These are phyloP conservation scores for Phyllotis vaccarum DNA, from an alignment of 2,797 vertebrate genomes.

Conservation along the genomic window DNA sequence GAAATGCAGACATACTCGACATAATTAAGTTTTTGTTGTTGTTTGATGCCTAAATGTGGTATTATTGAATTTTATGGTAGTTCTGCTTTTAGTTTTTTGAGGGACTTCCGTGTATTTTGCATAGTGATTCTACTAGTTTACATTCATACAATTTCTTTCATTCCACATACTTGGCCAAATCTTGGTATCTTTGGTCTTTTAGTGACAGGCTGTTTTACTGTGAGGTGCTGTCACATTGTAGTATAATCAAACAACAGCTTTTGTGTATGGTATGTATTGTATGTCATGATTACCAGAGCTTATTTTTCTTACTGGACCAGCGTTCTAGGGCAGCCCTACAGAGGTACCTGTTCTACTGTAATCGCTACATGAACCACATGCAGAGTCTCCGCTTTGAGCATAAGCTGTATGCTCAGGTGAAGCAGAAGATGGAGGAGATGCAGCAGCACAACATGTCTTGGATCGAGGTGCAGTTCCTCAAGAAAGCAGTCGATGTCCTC, in stretches of 20 bases:
- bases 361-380: conserved; percentile 99
- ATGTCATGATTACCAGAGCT: conserved; percentile 78
- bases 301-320: conserved; percentile 89
- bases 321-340: conserved; percentile 98
- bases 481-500: conserved; percentile 99
- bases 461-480: conserved; percentile 99
- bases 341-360: conserved; percentile 99
- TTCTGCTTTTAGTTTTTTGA: neutral
- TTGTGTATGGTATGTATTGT: conserved; percentile 59
- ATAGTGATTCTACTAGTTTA: neutral
- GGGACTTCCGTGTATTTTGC: neutral
- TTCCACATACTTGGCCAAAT: neutral
- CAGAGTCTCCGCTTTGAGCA: conserved; percentile 99
- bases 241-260: neutral
- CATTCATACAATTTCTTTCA: neutral
- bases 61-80: neutral
- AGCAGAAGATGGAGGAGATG: conserved; percentile 99
- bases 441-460: conserved; percentile 99
- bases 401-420: conserved; percentile 99
- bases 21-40: neutral
- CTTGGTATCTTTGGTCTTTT: neutral
- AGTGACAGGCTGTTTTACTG: neutral
- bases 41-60: neutral
- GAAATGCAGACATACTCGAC: neutral
- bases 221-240: neutral